Conservation (phyloP, 2,797 vertebrate species). For the Spatula clypeata region DNA sequence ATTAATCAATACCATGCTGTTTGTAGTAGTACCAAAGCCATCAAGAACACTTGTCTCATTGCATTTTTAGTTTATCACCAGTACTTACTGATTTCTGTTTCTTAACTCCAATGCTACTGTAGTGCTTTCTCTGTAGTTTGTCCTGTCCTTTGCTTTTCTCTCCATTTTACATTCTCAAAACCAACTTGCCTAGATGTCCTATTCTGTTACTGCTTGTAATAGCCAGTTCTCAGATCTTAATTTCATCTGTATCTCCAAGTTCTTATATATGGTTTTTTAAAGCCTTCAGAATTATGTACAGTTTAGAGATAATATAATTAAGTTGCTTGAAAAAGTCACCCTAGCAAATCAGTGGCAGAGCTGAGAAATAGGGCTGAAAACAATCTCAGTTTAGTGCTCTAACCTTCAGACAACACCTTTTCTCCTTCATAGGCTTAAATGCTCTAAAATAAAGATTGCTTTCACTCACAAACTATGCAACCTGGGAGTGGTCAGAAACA, state of each 20-base stretch:
- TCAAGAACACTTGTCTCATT: neutral
- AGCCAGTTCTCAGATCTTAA: neutral
- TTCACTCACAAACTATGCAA: neutral
- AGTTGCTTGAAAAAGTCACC: neutral
- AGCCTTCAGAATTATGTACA: neutral
- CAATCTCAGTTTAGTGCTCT: neutral
- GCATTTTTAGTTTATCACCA: neutral
- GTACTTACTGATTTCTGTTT: neutral
- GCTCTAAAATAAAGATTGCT: neutral
- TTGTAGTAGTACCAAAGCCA: neutral
- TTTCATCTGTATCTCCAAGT: neutral
- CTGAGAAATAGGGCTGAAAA: neutral
- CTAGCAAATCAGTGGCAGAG: neutral
- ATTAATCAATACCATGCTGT: neutral
- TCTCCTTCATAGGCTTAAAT: neutral
- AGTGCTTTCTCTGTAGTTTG: neutral
- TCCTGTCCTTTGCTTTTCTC: neutral
- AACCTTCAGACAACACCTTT: neutral
- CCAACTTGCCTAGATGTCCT: neutral
- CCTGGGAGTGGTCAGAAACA: neutral
- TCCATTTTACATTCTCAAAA: neutral
- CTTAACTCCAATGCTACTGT: neutral
- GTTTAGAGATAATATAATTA: neutral
- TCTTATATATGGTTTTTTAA: neutral
- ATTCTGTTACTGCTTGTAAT: neutral